Percentiles rank a stretch among this genome's conserved stretches.
Evolutionary conservation across 2,113 vertebrate species (phyloP).

Genomic region (Poicephalus meyeri): DNA sequence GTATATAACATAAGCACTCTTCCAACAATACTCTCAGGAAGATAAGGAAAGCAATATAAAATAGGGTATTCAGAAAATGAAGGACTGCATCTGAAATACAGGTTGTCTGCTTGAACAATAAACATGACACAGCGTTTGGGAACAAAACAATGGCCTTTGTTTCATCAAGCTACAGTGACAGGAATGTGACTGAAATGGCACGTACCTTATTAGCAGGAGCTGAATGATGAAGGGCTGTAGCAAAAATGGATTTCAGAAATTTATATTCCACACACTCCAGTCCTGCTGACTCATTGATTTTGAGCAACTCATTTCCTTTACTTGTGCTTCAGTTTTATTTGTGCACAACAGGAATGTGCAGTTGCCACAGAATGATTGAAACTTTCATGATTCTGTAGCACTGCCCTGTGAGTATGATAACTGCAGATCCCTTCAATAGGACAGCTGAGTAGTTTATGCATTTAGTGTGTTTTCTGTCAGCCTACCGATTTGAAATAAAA

Average conservation of each 20-base stretch:
- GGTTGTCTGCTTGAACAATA: not conserved
- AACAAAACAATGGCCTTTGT: not conserved
- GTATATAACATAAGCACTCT: not conserved
- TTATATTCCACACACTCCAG: not conserved
- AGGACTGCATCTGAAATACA: not conserved
- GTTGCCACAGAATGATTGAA: conserved; percentile 1
- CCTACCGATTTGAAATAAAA: not conserved
- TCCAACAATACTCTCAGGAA: not conserved
- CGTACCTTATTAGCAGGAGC: not conserved
- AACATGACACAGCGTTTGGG: not conserved
- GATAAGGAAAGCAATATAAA: not conserved
- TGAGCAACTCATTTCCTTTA: conserved; percentile 1
- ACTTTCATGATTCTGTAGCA: conserved; percentile 8
- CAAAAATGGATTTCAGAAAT: not conserved
- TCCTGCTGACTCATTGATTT: conserved; percentile 11
- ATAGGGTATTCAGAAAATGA: not conserved
- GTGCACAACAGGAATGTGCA: conserved; percentile 43
- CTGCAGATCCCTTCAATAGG: not conserved
- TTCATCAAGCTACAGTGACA: not conserved
- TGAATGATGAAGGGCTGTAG: not conserved
- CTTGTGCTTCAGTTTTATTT: conserved; percentile 44
- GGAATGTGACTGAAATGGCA: not conserved
- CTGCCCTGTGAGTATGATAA: not conserved
- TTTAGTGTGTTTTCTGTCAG: not conserved
- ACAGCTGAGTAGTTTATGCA: not conserved